A percentile compares a stretch with the other conserved stretches of the same genome.
These are phyloP conservation scores for Diglossa cyanea DNA, from an alignment of 2,797 vertebrate species.

Conservation along the genomic window DNA sequence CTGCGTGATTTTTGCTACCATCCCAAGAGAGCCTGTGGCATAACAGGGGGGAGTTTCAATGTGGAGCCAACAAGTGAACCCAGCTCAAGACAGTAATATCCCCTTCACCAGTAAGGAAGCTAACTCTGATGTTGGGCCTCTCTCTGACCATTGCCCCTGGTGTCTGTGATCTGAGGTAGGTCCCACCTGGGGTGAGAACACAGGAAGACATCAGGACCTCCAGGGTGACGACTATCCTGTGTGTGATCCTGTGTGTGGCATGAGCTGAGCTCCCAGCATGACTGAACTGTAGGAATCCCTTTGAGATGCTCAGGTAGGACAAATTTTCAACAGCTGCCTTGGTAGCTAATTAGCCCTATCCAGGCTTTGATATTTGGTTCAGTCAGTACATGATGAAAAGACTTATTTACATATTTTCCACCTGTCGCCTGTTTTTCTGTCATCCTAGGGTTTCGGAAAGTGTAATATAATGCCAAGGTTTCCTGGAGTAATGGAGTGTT, in stretches of 20 bases:
- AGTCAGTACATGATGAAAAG: conserved; percentile 23
- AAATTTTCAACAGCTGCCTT: conserved; percentile 39
- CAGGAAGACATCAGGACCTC: background rate
- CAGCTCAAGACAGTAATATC: rapidly evolving
- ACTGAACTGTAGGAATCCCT: background rate
- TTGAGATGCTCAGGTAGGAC: background rate
- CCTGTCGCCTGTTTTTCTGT: background rate
- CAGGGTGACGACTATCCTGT: rapidly evolving
- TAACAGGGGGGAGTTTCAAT: background rate
- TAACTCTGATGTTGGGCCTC: background rate
- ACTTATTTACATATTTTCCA: conserved; percentile 42
- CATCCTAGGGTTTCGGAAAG: background rate
- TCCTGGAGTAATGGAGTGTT: background rate
- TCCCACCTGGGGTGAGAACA: background rate
- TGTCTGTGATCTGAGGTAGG: background rate
- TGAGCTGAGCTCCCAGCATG: background rate
- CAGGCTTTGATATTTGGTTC: conserved; percentile 17
- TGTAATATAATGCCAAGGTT: background rate
- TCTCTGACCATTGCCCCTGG: background rate
- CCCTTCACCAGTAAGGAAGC: background rate
- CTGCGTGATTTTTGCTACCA: background rate
- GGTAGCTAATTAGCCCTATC: conserved; percentile 1
- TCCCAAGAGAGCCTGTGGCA: background rate
- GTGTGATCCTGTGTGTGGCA: rapidly evolving
- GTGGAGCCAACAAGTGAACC: background rate